Evolutionary conservation across 2,113 vertebrate species (phyloP).

Genomic region (Platanista minor): DNA sequence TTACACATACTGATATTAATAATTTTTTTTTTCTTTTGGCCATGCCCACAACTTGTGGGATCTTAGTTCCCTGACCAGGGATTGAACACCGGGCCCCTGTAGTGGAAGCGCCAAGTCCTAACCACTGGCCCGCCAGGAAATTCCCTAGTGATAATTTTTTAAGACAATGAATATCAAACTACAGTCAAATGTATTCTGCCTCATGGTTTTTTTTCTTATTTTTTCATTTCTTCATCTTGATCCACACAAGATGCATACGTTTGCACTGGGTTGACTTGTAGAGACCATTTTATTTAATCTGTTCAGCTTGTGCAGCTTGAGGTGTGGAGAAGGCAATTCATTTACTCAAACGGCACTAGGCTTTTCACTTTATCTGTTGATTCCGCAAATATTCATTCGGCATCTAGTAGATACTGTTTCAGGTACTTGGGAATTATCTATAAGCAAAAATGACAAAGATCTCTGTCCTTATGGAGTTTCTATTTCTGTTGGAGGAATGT

Average conservation of each 20-base stretch:
- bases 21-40: background rate
- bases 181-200: background rate
- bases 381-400: background rate
- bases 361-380: background rate
- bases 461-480: background rate
- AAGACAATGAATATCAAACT: background rate
- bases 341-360: background rate
- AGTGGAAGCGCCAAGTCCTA: background rate
- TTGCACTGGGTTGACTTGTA: background rate
- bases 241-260: background rate
- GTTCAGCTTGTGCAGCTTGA: background rate
- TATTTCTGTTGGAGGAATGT: background rate
- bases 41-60: background rate
- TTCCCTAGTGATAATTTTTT: background rate
- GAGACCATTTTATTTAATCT: background rate
- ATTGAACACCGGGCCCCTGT: background rate
- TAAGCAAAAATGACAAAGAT: constrained; percentile 9
- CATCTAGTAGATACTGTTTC: background rate
- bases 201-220: background rate
- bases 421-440: background rate
- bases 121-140: background rate
- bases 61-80: background rate
- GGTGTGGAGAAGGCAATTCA: background rate
- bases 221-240: background rate
- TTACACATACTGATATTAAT: background rate